Percentiles rank a stretch among this genome's conserved stretches.
Conservation (phyloP, 2,113 vertebrate species). For the Rhinoptilus africanus region DNA sequence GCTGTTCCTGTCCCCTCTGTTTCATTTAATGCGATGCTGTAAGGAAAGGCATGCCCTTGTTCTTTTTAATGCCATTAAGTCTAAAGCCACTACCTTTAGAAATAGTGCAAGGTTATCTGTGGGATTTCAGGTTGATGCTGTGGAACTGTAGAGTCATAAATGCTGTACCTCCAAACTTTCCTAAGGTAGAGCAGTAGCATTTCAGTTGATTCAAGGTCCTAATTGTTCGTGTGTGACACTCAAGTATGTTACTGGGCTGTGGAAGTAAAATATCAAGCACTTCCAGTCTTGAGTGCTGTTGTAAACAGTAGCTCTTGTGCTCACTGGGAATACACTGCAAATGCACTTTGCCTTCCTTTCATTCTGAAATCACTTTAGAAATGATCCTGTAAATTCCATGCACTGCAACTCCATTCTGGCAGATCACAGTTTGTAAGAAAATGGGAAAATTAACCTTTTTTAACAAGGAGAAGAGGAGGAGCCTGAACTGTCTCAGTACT, state of each 20-base stretch:
- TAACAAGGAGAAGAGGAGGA: neutral
- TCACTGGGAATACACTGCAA: neutral
- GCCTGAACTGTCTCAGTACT: neutral
- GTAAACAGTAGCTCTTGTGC: neutral
- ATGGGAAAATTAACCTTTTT: neutral
- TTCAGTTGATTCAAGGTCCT: neutral
- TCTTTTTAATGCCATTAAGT: neutral
- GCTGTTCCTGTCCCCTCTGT: neutral
- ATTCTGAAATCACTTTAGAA: neutral
- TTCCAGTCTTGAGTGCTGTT: neutral
- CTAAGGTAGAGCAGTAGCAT: neutral
- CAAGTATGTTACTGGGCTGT: neutral
- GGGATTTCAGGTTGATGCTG: neutral
- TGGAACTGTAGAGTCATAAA: neutral
- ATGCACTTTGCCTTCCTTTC: neutral
- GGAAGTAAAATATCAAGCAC: neutral
- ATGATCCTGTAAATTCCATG: neutral
- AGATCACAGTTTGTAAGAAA: neutral
- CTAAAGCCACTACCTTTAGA: neutral
- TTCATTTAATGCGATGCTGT: neutral
- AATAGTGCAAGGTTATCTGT: neutral
- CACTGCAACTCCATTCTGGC: neutral
- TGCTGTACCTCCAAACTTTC: neutral
- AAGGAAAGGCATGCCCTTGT: neutral
- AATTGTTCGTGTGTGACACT: neutral